Base-by-base conservation (phyloP, 2,797 vertebrate genomes). In the Loris lydekkerianus region DNA sequence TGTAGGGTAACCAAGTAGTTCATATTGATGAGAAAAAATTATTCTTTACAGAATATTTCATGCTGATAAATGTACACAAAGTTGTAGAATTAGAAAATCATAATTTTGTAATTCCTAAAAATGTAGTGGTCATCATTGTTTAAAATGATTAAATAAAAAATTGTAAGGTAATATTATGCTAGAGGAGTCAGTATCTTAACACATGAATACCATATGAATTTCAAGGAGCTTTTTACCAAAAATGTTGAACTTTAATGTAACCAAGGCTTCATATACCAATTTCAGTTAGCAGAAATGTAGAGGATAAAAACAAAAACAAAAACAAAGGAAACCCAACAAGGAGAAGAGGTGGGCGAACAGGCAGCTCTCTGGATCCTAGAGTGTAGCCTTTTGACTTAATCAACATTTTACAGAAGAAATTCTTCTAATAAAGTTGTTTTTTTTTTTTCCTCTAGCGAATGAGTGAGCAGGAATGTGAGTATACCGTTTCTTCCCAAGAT, bases 1-100 rank as follows among this genome's bases (percentile, higher is more conserved):
- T 73, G 10, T 67, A 89, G 29, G 23, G 29, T 75, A 63, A 86
- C 27, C 27, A 17, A 34, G 27, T 82, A 61, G 27, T 53, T 37
- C 21, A 86, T 76, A 82, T 4, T 58, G 43, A 77, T 58, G 65
- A 46, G n/a, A 82, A 25, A 86, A 81, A 65, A 3, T 58, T 69
- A 63, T 63, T 72, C 15, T 69, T 70, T 60, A 76, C 0, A 60
- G 72, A 77, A 49, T 5, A 81, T 49, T 40, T 20, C 15, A 67
- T 40, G 34, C 46, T 46, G 17, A 67, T 82, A 76, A 95, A 58
- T 93, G 75, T 69, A 61, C 63, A 76, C 76, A 31, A 90, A 78
- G 70, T 70, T 9, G 27, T 56, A 73, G 65, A 65, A 65, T 65
- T 86, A 81, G 58, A 81, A 86, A 86, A 86, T 94, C 13, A 65